phyloP scores from a whole-genome alignment of 1,140 invertebrate genomes.

The Solen grandis region DNA sequence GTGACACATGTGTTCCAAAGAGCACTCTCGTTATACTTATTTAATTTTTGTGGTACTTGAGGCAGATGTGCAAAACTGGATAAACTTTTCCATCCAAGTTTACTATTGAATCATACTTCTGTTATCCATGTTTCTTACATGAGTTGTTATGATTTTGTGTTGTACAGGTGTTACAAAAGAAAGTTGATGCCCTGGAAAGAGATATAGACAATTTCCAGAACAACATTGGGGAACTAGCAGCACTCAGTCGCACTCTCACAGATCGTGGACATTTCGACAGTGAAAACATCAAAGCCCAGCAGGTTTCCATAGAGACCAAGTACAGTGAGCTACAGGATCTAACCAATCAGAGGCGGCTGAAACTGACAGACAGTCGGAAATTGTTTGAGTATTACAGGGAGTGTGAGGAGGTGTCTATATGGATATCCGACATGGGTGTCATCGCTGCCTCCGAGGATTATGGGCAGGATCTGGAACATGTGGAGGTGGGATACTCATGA shows the following conservation, averaged over 20 bases:
- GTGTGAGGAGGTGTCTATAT: slow-evolving; percentile 98
- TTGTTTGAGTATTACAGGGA: slow-evolving; percentile 99
- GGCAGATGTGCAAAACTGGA: no score
- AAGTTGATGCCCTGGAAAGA: slow-evolving; percentile 97
- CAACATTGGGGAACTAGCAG: slow-evolving; percentile 90
- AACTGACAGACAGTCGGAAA: slow-evolving; percentile 97
- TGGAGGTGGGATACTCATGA: slow-evolving; percentile 88
- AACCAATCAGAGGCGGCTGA: slow-evolving; percentile 89
- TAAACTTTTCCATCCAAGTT: no score
- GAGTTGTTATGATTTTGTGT: background rate
- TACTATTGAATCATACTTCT: no score
- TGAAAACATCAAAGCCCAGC: slow-evolving; percentile 92
- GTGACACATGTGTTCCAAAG: no score
- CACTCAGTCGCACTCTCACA: slow-evolving; percentile 93
- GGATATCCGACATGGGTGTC: slow-evolving; percentile 99
- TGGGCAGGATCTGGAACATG: slow-evolving; percentile 97
- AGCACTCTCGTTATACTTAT: no score
- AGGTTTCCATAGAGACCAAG: slow-evolving; percentile 80
- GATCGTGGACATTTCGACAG: slow-evolving; percentile 93
- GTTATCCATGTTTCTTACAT: no score
- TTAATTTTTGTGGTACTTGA: no score
- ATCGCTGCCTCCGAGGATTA: slow-evolving; percentile 98
- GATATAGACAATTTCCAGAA: slow-evolving; percentile 99
- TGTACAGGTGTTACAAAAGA: slow-evolving; percentile 93
- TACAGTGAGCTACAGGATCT: slow-evolving; percentile 77